These are phyloP conservation scores for Salminus brasiliensis DNA, from an alignment of 2,113 vertebrate genomes.

Conservation along the genomic window DNA sequence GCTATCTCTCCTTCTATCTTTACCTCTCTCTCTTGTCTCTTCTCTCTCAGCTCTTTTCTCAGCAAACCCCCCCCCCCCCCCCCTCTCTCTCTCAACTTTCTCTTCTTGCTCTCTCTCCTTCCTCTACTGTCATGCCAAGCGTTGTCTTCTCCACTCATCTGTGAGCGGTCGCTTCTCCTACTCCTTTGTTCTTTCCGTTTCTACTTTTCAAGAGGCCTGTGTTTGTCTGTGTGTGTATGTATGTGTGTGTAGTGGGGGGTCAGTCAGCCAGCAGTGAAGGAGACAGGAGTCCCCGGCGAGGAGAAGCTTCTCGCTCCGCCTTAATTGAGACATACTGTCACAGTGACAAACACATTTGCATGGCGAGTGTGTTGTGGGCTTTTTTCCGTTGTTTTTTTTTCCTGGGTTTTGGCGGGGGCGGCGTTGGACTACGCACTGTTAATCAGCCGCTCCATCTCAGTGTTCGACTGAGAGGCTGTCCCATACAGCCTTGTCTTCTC, in stretches of 20 bases:
- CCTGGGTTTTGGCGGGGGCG: conserved; percentile 54
- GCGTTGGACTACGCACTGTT: conserved; percentile 76
- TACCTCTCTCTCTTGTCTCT: background rate
- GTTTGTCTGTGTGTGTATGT: conserved; percentile 65
- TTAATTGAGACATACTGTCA: conserved; percentile 99
- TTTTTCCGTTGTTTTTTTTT: conserved; percentile 61
- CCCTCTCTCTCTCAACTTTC: background rate
- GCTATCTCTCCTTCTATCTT: background rate
- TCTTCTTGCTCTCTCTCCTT: conserved; percentile 4
- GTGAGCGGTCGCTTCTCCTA: conserved; percentile 11
- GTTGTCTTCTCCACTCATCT: conserved; percentile 44
- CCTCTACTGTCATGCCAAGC: conserved; percentile 1
- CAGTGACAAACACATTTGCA: conserved; percentile 99
- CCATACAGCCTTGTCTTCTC: conserved; percentile 75
- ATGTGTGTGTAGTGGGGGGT: conserved; percentile 81
- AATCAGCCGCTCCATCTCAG: conserved; percentile 86
- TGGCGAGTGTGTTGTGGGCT: conserved; percentile 84
- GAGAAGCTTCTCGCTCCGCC: conserved; percentile 77
- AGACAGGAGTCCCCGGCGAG: conserved; percentile 71
- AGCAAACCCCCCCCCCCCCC: background rate
- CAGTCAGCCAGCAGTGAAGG: conserved; percentile 80
- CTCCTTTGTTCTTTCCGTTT: conserved; percentile 64
- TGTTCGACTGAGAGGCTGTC: conserved; percentile 66
- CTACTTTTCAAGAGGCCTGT: conserved; percentile 57
- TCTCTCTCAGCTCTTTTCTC: background rate